These are phyloP conservation scores for Microctonus hyperodae DNA, from an alignment of 2,888 invertebrate species.

Conservation along the genomic window DNA sequence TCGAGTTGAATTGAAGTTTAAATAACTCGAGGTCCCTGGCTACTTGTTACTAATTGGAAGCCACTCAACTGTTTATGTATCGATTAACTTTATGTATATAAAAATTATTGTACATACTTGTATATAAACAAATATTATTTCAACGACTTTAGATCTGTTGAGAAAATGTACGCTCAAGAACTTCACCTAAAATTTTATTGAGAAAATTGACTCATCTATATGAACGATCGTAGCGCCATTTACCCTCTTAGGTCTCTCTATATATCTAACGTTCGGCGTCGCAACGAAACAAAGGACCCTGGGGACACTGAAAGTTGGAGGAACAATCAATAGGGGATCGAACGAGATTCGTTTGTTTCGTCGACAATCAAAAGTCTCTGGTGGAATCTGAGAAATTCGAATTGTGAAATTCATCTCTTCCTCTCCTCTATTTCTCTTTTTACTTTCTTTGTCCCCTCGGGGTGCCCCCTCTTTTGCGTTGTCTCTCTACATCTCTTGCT, in stretches of 20 bases:
- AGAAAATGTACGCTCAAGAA: slow-evolving; percentile 6
- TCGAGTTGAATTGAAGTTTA: background rate
- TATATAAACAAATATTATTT: slow-evolving; percentile 20
- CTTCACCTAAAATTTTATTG: background rate
- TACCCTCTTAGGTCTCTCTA: background rate
- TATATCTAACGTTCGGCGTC: background rate
- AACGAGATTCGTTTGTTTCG: slow-evolving; percentile 20
- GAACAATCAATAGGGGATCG: slow-evolving; percentile 12
- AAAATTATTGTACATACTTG: background rate
- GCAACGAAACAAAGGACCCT: slow-evolving; percentile 10
- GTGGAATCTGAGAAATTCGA: slow-evolving; percentile 7
- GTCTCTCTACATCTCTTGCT: background rate
- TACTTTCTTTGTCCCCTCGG: background rate
- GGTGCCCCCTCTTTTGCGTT: background rate
- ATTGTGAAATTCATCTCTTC: slow-evolving; percentile 2
- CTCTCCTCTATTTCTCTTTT: background rate
- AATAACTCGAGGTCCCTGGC: background rate
- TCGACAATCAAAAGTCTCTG: slow-evolving; percentile 2
- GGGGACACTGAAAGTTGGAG: slow-evolving; percentile 10
- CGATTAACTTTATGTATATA: background rate
- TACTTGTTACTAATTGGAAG: background rate
- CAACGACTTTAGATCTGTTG: slow-evolving; percentile 32
- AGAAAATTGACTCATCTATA: background rate
- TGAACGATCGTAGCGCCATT: background rate
- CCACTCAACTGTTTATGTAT: background rate